Evolutionary conservation across 2,888 invertebrate species (phyloP), one percentile per base, ranked within the genome.

Genomic region (Eumacrocentrus americanus): DNA sequence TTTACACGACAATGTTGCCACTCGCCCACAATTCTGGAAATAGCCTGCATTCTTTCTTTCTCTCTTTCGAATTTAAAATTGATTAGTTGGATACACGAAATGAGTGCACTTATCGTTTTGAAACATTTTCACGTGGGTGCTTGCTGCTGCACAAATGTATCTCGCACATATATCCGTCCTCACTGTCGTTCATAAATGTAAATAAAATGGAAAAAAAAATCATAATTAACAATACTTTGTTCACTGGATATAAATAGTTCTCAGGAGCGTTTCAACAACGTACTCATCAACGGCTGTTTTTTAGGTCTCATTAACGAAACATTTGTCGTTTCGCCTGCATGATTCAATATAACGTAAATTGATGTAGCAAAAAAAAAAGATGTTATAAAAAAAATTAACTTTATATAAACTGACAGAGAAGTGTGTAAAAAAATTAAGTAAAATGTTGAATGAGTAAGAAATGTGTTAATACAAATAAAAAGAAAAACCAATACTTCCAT

Each of bases 401-500:
- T n/a, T n/a, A n/a, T n/a, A n/a, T n/a, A n/a, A n/a, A n/a, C n/a
- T n/a, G n/a, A n/a, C n/a, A n/a, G n/a, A n/a, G n/a, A n/a, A n/a
- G n/a, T n/a, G n/a, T n/a, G n/a, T n/a, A n/a, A n/a, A 9, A 29
- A 29, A 29, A 29, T 29, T 29, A 29, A 29, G 9, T 29, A 29
- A 29, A 29, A 38, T 58, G 35, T 46, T n/a, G n/a, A n/a, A n/a
- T n/a, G n/a, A n/a, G n/a, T n/a, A n/a, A n/a, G n/a, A n/a, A n/a
- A n/a, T n/a, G n/a, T n/a, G n/a, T n/a, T n/a, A n/a, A n/a, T n/a
- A 29, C 5, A 34, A 38, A 50, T 29, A 38, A 47, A 14, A 52
- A 53, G 38, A 46, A 23, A 60, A 51, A 48, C n/a, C n/a, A n/a
- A n/a, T n/a, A n/a, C n/a, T n/a, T n/a, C n/a, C n/a, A n/a, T 29